These are phyloP conservation scores for Acrocephalus kingi DNA, from an alignment of 2,113 vertebrate genomes.

Conservation along the genomic window DNA sequence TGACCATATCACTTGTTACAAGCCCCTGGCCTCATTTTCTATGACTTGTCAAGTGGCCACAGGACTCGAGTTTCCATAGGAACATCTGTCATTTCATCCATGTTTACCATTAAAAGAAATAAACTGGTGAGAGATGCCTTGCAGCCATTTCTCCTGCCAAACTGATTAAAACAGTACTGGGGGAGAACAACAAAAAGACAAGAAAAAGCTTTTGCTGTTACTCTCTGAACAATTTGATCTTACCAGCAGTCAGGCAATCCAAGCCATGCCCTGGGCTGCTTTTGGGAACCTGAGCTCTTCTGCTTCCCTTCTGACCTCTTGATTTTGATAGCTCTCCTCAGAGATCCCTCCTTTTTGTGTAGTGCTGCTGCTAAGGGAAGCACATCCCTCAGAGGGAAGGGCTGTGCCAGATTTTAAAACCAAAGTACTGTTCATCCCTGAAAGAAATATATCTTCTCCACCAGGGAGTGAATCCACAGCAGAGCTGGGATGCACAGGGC, in stretches of 20 bases:
- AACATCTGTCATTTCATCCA: background rate
- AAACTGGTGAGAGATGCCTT: background rate
- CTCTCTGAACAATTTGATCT: background rate
- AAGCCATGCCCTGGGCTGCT: background rate
- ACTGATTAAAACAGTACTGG: background rate
- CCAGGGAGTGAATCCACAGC: accelerated
- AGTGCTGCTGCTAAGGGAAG: background rate
- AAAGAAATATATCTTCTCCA: background rate
- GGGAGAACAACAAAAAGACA: background rate
- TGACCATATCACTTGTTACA: background rate
- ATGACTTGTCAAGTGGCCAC: accelerated
- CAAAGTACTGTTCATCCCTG: background rate
- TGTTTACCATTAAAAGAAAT: background rate
- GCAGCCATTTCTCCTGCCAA: background rate
- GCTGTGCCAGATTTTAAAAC: background rate
- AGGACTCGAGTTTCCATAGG: background rate
- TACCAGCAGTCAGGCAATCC: background rate
- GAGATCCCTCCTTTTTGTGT: background rate
- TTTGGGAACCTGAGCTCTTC: background rate
- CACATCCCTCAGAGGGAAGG: background rate
- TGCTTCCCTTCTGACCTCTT: background rate
- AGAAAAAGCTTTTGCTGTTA: background rate
- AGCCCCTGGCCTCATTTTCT: background rate
- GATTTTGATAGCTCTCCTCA: background rate
- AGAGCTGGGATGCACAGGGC: background rate